A percentile compares a stretch with the other conserved stretches of the same genome.
Conservation (phyloP, 2,888 invertebrate species). For the Dynastes grantii region DNA sequence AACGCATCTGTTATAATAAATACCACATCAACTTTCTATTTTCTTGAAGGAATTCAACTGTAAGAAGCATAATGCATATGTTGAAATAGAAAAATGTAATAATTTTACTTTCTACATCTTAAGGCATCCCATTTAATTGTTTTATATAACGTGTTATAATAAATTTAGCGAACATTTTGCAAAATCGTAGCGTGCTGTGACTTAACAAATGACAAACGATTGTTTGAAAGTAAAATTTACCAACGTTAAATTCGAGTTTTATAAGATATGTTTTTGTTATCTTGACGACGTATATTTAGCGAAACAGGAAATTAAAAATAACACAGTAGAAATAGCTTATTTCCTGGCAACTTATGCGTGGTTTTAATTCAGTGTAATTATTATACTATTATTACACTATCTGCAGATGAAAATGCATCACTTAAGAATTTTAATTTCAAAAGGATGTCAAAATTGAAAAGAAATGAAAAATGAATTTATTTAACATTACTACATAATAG, state of each 20-base stretch:
- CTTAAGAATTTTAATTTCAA: too few relatives aligned
- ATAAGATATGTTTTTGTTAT: too few relatives aligned
- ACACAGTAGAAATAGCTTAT: background rate
- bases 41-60: constrained; percentile 6
- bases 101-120: constrained; percentile 6
- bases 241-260: too few relatives aligned
- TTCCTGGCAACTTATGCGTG: background rate
- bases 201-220: background rate
- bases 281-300: background rate
- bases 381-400: too few relatives aligned
- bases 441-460: too few relatives aligned
- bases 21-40: constrained; percentile 1
- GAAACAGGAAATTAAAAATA: background rate
- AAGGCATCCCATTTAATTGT: background rate
- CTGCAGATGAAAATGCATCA: too few relatives aligned
- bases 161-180: background rate
- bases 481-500: too few relatives aligned
- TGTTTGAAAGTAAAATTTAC: background rate
- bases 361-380: too few relatives aligned
- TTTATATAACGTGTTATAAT: background rate
- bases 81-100: background rate
- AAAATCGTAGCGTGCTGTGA: background rate
- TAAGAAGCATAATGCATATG: background rate
- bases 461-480: too few relatives aligned
- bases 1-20: background rate